Evolutionary conservation across 2,113 vertebrate genomes (phyloP).

Genomic region (Oreochromis aureus): DNA sequence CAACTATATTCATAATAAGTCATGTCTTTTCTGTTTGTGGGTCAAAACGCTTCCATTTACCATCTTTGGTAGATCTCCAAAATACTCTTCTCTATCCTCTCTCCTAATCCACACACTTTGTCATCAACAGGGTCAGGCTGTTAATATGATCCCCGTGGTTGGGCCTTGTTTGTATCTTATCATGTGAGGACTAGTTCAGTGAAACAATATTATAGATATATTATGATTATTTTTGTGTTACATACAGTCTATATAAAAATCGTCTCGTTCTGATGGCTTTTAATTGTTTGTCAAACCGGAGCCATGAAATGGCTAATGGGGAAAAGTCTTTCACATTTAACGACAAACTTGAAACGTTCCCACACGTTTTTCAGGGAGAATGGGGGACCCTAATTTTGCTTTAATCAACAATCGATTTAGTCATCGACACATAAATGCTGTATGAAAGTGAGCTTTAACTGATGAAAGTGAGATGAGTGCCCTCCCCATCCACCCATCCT

Average conservation of each 20-base stretch:
- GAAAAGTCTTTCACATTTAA: slow-evolving; percentile 49
- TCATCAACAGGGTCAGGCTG: not conserved
- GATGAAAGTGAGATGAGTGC: slow-evolving; percentile 63
- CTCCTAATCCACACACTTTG: not conserved
- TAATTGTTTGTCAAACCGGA: slow-evolving; percentile 30
- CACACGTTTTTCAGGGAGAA: slow-evolving; percentile 41
- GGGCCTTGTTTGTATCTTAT: not conserved
- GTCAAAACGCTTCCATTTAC: not conserved
- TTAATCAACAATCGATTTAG: slow-evolving; percentile 53
- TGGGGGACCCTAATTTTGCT: slow-evolving; percentile 44
- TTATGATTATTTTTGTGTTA: slow-evolving; percentile 12
- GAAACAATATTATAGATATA: not conserved
- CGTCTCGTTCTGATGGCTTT: not conserved
- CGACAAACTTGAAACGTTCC: slow-evolving; percentile 56
- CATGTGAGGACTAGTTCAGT: not conserved
- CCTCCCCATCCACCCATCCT: slow-evolving; percentile 53
- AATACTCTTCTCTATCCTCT: not conserved
- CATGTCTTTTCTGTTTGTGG: not conserved
- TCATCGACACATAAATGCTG: slow-evolving; percentile 48
- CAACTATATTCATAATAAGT: not conserved
- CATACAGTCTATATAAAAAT: slow-evolving; percentile 14
- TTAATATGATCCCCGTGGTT: not conserved
- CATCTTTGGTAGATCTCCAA: not conserved
- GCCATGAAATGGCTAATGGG: slow-evolving; percentile 53
- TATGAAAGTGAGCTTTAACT: slow-evolving; percentile 67